Conservation (phyloP, 2,888 invertebrate species). For the Altica lythri region DNA sequence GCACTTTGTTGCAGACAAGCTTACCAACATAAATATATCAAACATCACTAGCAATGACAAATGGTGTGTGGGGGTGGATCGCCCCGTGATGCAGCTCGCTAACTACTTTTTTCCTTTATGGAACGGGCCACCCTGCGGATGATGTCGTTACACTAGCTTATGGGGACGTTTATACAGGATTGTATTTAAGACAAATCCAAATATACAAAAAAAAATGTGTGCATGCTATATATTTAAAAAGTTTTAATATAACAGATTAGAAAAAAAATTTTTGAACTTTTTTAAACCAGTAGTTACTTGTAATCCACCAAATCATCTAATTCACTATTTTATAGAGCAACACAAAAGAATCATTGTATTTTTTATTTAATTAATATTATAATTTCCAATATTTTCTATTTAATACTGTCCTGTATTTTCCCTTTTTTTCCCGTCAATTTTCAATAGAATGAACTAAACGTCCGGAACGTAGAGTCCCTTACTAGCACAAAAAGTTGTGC, state of each 20-base stretch:
- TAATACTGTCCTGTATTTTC: conserved; percentile 4
- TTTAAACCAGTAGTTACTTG: no score
- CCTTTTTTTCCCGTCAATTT: conserved; percentile 25
- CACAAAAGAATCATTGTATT: no score
- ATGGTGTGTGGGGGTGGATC: conserved; percentile 50
- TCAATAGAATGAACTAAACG: conserved; percentile 35
- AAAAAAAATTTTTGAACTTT: no score
- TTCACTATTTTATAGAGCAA: no score
- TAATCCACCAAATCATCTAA: no score
- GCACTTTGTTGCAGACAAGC: conserved; percentile 54
- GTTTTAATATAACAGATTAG: no score
- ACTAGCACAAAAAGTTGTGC: conserved; percentile 44
- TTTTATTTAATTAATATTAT: background rate
- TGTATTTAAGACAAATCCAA: conserved; percentile 8
- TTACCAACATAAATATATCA: conserved; percentile 57
- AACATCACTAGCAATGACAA: conserved; percentile 57
- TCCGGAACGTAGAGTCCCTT: conserved; percentile 32
- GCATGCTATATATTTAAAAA: no score
- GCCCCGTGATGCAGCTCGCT: conserved; percentile 15
- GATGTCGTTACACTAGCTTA: no score
- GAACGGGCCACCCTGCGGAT: conserved; percentile 6
- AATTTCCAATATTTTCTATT: no score
- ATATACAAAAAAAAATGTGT: no score
- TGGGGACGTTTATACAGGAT: background rate
- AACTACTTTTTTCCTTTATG: conserved; percentile 20